Conservation (phyloP, 2,888 invertebrate genomes). For the Ophion obscuratus region DNA sequence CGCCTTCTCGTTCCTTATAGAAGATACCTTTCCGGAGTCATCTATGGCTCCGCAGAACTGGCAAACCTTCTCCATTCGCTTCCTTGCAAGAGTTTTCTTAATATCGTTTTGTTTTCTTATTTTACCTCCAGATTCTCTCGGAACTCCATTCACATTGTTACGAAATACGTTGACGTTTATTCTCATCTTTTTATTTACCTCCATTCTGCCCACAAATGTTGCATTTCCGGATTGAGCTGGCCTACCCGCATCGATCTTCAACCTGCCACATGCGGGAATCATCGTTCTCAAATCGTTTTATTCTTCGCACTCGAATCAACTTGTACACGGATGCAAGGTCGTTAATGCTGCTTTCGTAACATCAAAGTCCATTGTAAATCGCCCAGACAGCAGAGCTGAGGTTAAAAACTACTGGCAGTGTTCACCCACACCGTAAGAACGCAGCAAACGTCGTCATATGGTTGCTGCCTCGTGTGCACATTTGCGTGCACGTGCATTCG, state of each 20-base stretch:
- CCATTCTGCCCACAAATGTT: conserved; percentile 28
- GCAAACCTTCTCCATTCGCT: conserved; percentile 12
- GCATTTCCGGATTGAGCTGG: conserved; percentile 50
- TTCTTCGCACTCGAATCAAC: not conserved
- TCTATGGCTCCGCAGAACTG: conserved; percentile 7
- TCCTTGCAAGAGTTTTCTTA: not conserved
- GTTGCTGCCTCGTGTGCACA: not conserved
- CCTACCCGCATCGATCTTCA: conserved; percentile 22
- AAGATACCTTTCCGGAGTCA: conserved; percentile 27
- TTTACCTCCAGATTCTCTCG: no score
- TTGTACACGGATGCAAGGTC: not conserved
- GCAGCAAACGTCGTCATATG: not conserved
- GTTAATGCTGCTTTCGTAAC: not conserved
- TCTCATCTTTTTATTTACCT: conserved; percentile 9
- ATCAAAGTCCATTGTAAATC: conserved; percentile 2
- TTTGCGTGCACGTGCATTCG: not conserved
- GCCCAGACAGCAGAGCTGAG: not conserved
- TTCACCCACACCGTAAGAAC: conserved; percentile 17
- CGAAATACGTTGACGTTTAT: not conserved
- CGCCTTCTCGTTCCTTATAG: conserved; percentile 24
- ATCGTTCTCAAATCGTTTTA: not conserved
- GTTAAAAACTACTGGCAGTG: not conserved
- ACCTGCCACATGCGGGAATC: not conserved
- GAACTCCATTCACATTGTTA: not conserved
- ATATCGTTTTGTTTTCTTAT: no score